Conservation (phyloP, 2,888 invertebrate genomes). For the Sinotaia quadrata region DNA sequence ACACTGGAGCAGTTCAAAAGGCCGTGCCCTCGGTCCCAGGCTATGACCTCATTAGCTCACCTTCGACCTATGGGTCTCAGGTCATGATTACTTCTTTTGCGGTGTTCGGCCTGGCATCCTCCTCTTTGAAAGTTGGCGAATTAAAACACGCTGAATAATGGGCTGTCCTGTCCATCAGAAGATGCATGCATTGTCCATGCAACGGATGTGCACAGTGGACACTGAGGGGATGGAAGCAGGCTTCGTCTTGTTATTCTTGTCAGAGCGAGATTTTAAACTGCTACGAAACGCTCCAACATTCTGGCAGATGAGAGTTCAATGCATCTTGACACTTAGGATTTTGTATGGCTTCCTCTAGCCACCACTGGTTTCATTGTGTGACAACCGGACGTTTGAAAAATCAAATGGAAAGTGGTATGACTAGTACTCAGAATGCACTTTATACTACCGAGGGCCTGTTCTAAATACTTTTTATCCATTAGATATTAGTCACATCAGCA, state of each 20-base stretch:
- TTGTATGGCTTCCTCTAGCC: too few species aligned
- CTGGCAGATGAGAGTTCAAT: too few species aligned
- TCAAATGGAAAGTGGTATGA: too few species aligned
- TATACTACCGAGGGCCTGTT: too few species aligned
- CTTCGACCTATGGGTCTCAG: constrained; percentile 36
- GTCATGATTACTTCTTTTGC: constrained; percentile 41
- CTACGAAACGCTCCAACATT: too few species aligned
- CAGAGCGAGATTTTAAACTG: too few species aligned
- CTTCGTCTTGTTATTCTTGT: background rate
- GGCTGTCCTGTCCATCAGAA: constrained; percentile 12
- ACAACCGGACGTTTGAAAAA: too few species aligned
- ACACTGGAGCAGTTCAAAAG: constrained; percentile 36
- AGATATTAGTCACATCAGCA: too few species aligned
- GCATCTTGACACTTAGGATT: too few species aligned
- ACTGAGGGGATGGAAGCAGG: background rate
- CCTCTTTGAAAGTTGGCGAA: constrained; percentile 6
- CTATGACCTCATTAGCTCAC: constrained; percentile 37
- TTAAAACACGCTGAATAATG: constrained; percentile 29
- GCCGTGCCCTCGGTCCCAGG: constrained; percentile 30
- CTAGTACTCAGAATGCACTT: too few species aligned
- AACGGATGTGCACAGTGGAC: background rate
- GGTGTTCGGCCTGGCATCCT: constrained; percentile 1
- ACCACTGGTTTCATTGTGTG: too few species aligned
- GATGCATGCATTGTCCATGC: constrained; percentile 1
- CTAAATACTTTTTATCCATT: too few species aligned